Percentiles rank a stretch among this genome's conserved stretches.
Conservation (phyloP, 2,888 invertebrate species). For the Lasiommata megera region DNA sequence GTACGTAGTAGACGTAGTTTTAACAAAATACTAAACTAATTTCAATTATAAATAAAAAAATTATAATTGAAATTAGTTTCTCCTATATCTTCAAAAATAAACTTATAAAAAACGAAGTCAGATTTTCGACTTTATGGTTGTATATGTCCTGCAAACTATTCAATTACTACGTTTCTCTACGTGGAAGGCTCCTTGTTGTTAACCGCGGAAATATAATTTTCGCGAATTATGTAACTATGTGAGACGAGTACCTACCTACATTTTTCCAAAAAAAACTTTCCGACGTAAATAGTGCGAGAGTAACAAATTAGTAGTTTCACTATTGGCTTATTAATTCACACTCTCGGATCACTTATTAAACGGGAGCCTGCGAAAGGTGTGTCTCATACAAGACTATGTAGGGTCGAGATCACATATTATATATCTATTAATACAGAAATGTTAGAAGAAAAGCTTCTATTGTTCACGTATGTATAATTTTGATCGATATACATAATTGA, state of each 20-base stretch:
- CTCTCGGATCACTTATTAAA: conserved; percentile 62
- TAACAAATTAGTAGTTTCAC: conserved; percentile 64
- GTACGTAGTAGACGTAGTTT: too few relatives aligned
- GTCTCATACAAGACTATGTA: not conserved
- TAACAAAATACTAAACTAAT: too few relatives aligned
- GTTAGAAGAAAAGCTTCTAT: not conserved
- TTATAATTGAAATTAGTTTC: too few relatives aligned
- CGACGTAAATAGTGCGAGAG: conserved; percentile 58
- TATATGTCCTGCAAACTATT: too few relatives aligned
- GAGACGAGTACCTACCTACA: conserved; percentile 12
- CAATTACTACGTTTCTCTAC: too few relatives aligned
- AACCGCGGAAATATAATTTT: conserved; percentile 1
- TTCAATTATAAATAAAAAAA: too few relatives aligned
- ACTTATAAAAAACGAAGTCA: too few relatives aligned
- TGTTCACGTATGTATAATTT: not conserved
- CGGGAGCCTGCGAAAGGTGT: conserved; percentile 4
- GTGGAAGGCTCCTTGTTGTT: too few relatives aligned
- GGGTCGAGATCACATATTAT: not conserved
- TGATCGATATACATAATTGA: too few relatives aligned
- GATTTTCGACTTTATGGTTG: too few relatives aligned
- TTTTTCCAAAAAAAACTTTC: conserved; percentile 46
- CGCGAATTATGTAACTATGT: conserved; percentile 3
- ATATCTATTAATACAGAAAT: not conserved
- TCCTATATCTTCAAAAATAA: too few relatives aligned
- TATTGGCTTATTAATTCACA: conserved; percentile 64